Base-by-base conservation (phyloP, 2,888 invertebrate species). In the Patella depressa region DNA sequence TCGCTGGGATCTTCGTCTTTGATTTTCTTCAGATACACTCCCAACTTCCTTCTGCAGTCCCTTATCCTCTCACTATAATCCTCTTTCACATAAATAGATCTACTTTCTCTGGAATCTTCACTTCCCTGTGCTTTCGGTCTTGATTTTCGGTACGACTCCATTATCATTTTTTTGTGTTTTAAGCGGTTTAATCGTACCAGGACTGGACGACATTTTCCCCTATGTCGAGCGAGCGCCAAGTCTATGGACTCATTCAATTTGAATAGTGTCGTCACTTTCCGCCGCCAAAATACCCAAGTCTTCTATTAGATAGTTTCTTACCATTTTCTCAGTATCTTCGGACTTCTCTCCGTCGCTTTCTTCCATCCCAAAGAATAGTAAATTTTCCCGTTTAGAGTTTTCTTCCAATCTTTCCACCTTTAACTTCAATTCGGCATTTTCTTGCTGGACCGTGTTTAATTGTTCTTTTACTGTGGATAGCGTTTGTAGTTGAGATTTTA, bases 381-480 rank as follows among this genome's bases (percentile, higher is more conserved):
- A n/a, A 59, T 59, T 59, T 59, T 59, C 59, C 59, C 59, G 15
- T 59, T 59, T 59, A 59, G 17, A n/a, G 59, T 14, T 59, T 59
- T 59, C 59, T 15, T 59, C 59, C 15, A 59, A n/a, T n/a, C n/a
- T 59, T 59, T 59, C 59, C 4, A 59, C 59, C n/a, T 59, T 59
- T 59, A 59, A n/a, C n/a, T 59, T 59, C n/a, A 59, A n/a, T 59
- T 59, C 59, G 59, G 59, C 15, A 59, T 59, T 59, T 59, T 59
- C 59, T 5, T 9, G 15, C 12, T n/a, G 15, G n/a, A 59, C 15
- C 3, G 59, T 12, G 17, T 59, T n/a, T n/a, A 59, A n/a, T n/a
- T 59, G 17, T n/a, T 59, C n/a, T 59, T 59, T 59, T 5, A 59
- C 59, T n/a, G 15, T n/a, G n/a, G 59, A n/a, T 59, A 59, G 59